Evolutionary conservation across 2,888 invertebrate species (phyloP), one percentile per base, ranked within the genome.

Genomic region (Phengaris alcon): DNA sequence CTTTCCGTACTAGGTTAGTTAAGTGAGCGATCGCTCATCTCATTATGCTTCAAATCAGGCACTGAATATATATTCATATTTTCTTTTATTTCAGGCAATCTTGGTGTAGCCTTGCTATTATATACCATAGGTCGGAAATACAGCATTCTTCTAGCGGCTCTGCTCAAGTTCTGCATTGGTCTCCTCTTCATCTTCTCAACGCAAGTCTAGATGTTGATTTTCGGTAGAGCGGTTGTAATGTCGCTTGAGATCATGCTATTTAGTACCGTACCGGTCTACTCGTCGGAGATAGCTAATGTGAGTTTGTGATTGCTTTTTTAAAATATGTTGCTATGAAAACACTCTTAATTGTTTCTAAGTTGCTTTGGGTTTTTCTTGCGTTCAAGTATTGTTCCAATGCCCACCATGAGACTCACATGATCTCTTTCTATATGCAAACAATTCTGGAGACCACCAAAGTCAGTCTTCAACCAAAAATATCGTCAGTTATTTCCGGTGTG

Each of bases 391-490:
- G n/a, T n/a, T n/a, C n/a, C n/a, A n/a, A n/a, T n/a, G n/a, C n/a
- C n/a, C n/a, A n/a, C n/a, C n/a, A n/a, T n/a, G n/a, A n/a, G n/a
- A n/a, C n/a, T n/a, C n/a, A n/a, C n/a, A n/a, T n/a, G 0, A 82
- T 89, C 0, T 79, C 84, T 0, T 85, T 85, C 75, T 88, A 88
- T 73, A 78, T 89, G 3, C 88, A 88, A 80, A 85, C 87, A 0
- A 81, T 88, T 22, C 77, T 89, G 74, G 85, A 85, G 51, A 84
- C 84, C 0, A 86, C 88, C 0, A 78, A 84, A 35, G 86, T 87
- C 0, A 84, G 82, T 22, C 80, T 88, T 0, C 82, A 73, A 2
- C 82, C 88, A 0, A 85, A 86, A 75, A 69, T 84, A 3, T 83
- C 86, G 0, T 88, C 88, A 0, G 87, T 85, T 0, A 78, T 84